Evolutionary conservation across 2,113 vertebrate genomes (phyloP).

Genomic region (Gobius niger): DNA sequence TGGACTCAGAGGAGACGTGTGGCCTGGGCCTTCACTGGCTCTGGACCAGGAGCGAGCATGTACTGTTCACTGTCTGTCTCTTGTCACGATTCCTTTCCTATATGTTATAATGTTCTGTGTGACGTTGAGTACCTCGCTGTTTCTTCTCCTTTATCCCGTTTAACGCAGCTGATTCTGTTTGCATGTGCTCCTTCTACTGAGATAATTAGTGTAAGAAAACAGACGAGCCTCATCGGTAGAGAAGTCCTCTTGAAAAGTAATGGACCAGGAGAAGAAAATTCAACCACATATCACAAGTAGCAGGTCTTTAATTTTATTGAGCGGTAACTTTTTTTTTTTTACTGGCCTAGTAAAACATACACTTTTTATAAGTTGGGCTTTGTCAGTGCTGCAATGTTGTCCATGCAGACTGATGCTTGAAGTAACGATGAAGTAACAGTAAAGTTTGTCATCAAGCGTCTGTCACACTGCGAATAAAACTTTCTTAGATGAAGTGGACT

Average conservation of each 20-base stretch:
- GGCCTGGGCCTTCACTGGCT: conserved; percentile 39
- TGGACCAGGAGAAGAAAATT: no score
- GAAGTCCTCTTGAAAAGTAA: no score
- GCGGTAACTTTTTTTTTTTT: no score
- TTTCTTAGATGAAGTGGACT: background rate
- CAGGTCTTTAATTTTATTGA: no score
- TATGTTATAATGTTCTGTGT: conserved; percentile 43
- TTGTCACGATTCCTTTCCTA: conserved; percentile 53
- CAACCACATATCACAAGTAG: no score
- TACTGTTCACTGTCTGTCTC: conserved; percentile 58
- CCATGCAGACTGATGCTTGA: no score
- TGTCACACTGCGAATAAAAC: background rate
- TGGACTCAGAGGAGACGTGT: conserved; percentile 57
- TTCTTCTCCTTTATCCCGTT: conserved; percentile 37
- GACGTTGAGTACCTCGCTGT: conserved; percentile 67
- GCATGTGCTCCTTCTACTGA: conserved; percentile 49
- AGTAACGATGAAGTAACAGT: background rate
- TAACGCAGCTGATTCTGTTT: conserved; percentile 16
- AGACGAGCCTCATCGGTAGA: no score
- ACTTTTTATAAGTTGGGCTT: no score
- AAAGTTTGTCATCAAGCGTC: background rate
- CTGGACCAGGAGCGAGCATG: conserved; percentile 67
- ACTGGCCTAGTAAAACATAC: no score
- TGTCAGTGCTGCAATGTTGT: no score
- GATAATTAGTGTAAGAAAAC: background rate